These are phyloP conservation scores for Theristicus caerulescens DNA, from an alignment of 2,113 vertebrate species.

Conservation along the genomic window DNA sequence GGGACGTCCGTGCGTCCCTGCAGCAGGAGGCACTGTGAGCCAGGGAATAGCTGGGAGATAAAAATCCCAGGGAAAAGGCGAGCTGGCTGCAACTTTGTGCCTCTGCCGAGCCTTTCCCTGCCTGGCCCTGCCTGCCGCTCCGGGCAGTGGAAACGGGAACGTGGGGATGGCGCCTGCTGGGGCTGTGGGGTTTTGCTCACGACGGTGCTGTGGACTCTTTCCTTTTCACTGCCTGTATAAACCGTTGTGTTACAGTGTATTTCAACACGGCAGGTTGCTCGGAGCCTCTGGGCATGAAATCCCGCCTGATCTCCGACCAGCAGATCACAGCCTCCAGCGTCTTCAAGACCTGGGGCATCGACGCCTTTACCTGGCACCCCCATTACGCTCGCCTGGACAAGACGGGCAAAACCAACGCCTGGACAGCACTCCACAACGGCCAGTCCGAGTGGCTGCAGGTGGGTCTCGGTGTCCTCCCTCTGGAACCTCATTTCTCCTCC, in stretches of 20 bases:
- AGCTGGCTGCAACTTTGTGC: rapidly evolving
- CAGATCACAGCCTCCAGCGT: slow-evolving; percentile 90
- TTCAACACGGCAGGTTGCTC: slow-evolving; percentile 91
- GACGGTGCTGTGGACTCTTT: background rate
- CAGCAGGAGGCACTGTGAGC: slow-evolving; percentile 56
- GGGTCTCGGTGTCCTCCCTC: background rate
- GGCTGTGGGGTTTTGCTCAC: background rate
- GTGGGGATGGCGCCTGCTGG: background rate
- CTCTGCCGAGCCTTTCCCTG: background rate
- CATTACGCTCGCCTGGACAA: slow-evolving; percentile 89
- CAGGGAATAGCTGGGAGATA: background rate
- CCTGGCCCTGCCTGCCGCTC: background rate
- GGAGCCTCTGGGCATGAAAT: slow-evolving; percentile 90
- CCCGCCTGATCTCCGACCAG: slow-evolving; percentile 80
- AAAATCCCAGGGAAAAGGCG: background rate
- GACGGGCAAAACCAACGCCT: slow-evolving; percentile 92
- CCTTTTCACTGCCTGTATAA: slow-evolving; percentile 46
- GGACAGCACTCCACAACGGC: slow-evolving; percentile 82
- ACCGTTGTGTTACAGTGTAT: slow-evolving; percentile 79
- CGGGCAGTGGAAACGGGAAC: background rate
- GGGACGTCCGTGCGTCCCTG: background rate
- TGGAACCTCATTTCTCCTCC: background rate
- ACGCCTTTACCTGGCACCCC: slow-evolving; percentile 88
- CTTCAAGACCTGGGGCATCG: slow-evolving; percentile 90
- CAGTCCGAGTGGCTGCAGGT: slow-evolving; percentile 94